Conservation (phyloP, 2,113 vertebrate genomes). For the Embiotoca jacksoni region DNA sequence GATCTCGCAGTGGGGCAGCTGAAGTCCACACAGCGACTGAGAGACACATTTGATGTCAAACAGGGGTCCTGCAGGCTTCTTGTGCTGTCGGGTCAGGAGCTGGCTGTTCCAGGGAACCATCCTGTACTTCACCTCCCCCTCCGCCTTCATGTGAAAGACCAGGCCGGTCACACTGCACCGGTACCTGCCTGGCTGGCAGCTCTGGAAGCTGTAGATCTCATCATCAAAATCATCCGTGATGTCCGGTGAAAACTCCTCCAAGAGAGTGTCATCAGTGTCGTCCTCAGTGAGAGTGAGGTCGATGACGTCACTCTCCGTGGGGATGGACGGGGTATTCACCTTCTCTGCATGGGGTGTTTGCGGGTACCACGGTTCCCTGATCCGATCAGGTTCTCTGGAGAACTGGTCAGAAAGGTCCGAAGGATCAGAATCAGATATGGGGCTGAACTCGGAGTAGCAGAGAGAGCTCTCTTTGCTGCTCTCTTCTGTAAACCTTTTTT, state of each 20-base stretch:
- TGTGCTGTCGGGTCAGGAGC: slow-evolving; percentile 2
- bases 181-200: slow-evolving; percentile 33
- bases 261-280: not conserved
- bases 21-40: slow-evolving; percentile 37
- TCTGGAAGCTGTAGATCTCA: slow-evolving; percentile 35
- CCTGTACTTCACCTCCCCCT: slow-evolving; percentile 36
- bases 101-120: slow-evolving; percentile 26
- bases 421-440: no score
- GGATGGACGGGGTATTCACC: no score
- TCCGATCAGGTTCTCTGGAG: no score
- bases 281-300: no score
- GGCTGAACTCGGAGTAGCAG: no score
- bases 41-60: slow-evolving; percentile 46
- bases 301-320: no score
- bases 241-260: slow-evolving; percentile 40
- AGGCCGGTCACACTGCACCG: slow-evolving; percentile 47
- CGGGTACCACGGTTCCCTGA: no score
- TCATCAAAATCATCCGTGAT: not conserved
- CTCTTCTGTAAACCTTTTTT: no score
- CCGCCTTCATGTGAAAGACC: slow-evolving; percentile 40
- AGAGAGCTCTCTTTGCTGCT: no score
- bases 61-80: slow-evolving; percentile 50
- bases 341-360: no score
- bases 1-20: slow-evolving; percentile 54
- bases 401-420: no score